Base-by-base conservation (phyloP, 2,113 vertebrate genomes). In the Butorides virescens region DNA sequence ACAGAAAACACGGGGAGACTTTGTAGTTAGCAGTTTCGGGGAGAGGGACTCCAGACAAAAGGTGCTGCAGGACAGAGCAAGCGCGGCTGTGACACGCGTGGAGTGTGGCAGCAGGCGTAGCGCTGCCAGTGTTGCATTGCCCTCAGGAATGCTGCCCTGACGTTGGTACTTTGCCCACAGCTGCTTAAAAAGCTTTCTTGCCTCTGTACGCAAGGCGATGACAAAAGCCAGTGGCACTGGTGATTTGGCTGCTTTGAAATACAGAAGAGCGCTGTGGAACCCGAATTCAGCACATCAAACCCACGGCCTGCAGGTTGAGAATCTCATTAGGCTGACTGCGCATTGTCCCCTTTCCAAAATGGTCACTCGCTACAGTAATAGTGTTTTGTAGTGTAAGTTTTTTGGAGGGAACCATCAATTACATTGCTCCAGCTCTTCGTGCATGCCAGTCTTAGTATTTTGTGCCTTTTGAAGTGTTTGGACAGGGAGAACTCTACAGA, bases 71-170 rank as follows among this genome's bases (percentile, higher is more conserved):
- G 22, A 15, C 36, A 3, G 56, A 18, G 63, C 26, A 21, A 25
- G 68, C 0, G 25, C 53, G 72, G 25, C 79, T 1, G 70, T 36
- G 77, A 12, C 49, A 6, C 5, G 34, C 0, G 39, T 13, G 17
- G 20, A 37, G 36, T 3, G 34, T n/a, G 80, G 42, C 36, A 18
- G 81, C 61, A 17, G 52, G 29, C 37, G 20, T 25, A 25, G 44
- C 36, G 0, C 52, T 29, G 88, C 82, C n/a, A 49, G 11, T 37
- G 88, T 26, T 56, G 39, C 80, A 0, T 22, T 32, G 3, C 34
- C 0, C 32, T 42, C 27, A 42, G 55, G 46, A 15, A 15, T 13
- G 29, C 67, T 56, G 89, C 72, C 4, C 0, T 8, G 13, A 0
- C 13, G 15, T 52, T 75, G 30, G 32, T 50, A 0, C 55, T 76